Percentiles rank a stretch among this genome's conserved stretches.
Conservation (phyloP, 2,797 vertebrate genomes). For the Oryzias sinensis region DNA sequence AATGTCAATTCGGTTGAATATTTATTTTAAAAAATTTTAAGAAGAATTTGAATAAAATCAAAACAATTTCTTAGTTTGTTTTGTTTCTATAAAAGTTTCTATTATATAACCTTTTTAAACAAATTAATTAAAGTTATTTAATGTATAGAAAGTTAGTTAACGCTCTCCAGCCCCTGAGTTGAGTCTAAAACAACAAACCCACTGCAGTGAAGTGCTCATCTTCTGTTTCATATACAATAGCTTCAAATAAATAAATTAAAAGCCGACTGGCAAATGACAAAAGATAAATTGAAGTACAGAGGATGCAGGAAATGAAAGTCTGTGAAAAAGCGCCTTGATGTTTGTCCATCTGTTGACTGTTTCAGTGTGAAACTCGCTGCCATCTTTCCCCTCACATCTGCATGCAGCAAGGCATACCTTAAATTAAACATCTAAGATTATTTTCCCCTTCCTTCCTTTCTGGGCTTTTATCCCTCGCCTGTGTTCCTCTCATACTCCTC, state of each 20-base stretch:
- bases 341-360: conserved; percentile 22
- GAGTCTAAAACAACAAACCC: conserved; percentile 2
- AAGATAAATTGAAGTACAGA: conserved; percentile 38
- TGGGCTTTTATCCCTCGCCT: conserved; percentile 52
- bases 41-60: too few species aligned
- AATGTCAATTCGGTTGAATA: too few species aligned
- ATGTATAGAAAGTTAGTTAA: too few species aligned
- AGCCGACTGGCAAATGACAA: conserved; percentile 36
- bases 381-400: conserved; percentile 31
- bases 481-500: conserved; percentile 39
- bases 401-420: conserved; percentile 34
- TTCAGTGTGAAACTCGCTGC: conserved; percentile 27
- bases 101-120: too few species aligned
- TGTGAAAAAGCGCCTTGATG: conserved; percentile 21
- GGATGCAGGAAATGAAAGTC: conserved; percentile 32
- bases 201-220: conserved; percentile 16
- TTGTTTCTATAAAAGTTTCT: too few species aligned
- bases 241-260: conserved; percentile 19
- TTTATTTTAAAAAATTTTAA: too few species aligned
- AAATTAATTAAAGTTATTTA: too few species aligned
- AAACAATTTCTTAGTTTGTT: too few species aligned
- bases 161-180: too few species aligned
- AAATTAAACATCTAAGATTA: conserved; percentile 60
- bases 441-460: conserved; percentile 31
- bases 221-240: conserved; percentile 36